phyloP scores from a whole-genome alignment of 1,140 invertebrate species.

The Drosophila kepulauana region DNA sequence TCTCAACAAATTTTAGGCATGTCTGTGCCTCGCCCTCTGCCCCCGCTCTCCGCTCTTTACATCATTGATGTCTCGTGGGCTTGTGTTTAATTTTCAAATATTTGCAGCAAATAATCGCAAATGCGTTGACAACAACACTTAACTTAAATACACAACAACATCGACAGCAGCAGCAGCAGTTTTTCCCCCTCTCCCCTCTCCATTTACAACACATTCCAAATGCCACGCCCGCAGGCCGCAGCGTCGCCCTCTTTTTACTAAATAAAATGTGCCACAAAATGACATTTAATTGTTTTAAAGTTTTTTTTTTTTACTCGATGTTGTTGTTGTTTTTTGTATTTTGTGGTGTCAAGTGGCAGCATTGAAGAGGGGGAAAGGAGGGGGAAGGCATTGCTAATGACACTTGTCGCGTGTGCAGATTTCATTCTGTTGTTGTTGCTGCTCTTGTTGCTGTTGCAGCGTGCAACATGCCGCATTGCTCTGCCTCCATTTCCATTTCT shows the following conservation, averaged over 20 bases:
- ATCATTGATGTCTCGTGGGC: conserved; percentile 19
- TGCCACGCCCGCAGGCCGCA: conserved; percentile 44
- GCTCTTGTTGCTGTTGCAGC: conserved; percentile 1
- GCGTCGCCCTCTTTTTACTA: conserved; percentile 51
- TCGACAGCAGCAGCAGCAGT: conserved; percentile 29
- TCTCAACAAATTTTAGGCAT: conserved; percentile 74
- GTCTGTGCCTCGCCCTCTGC: conserved; percentile 20
- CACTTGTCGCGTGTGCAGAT: conserved; percentile 77
- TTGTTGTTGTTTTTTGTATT: conserved; percentile 13
- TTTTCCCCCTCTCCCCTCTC: neutral
- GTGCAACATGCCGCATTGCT: conserved; percentile 31
- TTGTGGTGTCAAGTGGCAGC: neutral
- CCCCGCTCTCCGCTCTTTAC: neutral
- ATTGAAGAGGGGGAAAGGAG: neutral
- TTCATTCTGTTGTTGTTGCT: conserved; percentile 30
- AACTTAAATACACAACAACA: conserved; percentile 52
- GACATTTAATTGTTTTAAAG: conserved; percentile 72
- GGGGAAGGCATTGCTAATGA: conserved; percentile 43
- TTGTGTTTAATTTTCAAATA: conserved; percentile 76
- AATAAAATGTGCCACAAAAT: conserved; percentile 78
- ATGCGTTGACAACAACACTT: conserved; percentile 68
- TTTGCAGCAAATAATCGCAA: conserved; percentile 74
- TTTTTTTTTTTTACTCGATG: conserved; percentile 20
- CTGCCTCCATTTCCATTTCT: conserved; percentile 59
- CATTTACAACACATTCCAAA: conserved; percentile 16